Conservation (phyloP, 2,888 invertebrate species). For the Nasonovia ribisnigri region DNA sequence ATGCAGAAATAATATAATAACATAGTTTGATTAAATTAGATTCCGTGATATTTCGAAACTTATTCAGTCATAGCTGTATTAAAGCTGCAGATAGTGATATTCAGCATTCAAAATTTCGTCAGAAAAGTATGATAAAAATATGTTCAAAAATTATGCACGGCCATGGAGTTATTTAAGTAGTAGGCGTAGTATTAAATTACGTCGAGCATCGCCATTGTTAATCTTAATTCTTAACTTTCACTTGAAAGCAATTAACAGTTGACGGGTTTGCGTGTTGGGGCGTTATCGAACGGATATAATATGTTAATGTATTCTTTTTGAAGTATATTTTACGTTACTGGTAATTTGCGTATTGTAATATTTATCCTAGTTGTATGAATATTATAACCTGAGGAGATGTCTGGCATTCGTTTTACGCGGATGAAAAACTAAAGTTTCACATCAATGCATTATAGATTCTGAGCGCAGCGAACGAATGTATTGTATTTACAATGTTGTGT, state of each 20-base stretch:
- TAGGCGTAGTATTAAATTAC: neutral
- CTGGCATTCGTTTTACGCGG: neutral
- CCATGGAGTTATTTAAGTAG: neutral
- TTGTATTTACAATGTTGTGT: no score
- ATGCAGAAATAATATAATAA: neutral
- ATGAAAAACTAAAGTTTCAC: neutral
- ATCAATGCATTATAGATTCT: neutral
- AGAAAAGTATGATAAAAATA: neutral
- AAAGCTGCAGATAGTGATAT: neutral
- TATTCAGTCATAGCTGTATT: neutral
- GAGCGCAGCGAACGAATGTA: no score
- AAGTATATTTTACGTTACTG: neutral
- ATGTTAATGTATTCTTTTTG: constrained; percentile 6
- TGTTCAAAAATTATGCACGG: neutral
- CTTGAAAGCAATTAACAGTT: constrained; percentile 7
- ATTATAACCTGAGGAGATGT: neutral
- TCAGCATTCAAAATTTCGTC: neutral
- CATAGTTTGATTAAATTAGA: neutral
- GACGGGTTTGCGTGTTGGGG: neutral
- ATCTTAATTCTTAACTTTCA: constrained; percentile 2
- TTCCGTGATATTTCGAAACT: neutral
- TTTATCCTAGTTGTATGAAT: neutral
- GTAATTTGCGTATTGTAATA: neutral
- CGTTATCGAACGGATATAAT: neutral
- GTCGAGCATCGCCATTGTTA: neutral